Conservation (phyloP, 2,113 vertebrate species). For the Brachypodius melanocephalos region DNA sequence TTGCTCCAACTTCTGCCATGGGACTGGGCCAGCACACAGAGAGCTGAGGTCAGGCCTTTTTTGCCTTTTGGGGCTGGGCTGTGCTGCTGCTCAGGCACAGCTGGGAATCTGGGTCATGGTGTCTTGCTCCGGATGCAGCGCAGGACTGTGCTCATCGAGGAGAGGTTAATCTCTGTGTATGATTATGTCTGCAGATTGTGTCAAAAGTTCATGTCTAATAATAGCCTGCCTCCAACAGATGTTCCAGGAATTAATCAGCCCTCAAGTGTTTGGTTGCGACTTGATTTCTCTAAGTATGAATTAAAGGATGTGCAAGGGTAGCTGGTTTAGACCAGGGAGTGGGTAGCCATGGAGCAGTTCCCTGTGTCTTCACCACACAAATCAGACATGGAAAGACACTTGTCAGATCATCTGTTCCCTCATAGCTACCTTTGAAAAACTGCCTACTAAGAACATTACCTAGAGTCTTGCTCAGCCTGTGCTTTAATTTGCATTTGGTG, state of each 20-base stretch:
- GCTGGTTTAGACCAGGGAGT: background rate
- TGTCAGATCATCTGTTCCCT: background rate
- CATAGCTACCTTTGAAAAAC: background rate
- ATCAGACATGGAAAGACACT: background rate
- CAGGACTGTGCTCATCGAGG: background rate
- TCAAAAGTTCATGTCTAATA: conserved; percentile 56
- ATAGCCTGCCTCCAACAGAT: conserved; percentile 53
- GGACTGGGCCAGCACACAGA: background rate
- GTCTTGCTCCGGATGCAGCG: background rate
- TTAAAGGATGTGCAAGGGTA: background rate
- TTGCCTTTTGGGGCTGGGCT: background rate
- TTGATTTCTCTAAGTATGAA: conserved; percentile 44
- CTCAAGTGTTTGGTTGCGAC: background rate
- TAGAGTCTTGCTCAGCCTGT: background rate
- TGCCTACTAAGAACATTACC: background rate
- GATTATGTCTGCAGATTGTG: conserved; percentile 61
- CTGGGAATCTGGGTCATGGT: conserved; percentile 18
- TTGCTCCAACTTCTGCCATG: background rate
- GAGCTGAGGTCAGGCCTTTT: background rate
- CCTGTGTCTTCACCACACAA: background rate
- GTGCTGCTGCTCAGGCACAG: background rate
- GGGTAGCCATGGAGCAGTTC: background rate
- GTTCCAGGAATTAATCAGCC: conserved; percentile 62
- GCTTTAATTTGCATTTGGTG: background rate
- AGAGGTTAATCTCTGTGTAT: conserved; percentile 53